Evolutionary conservation across 1,140 invertebrate genomes (phyloP).

Genomic region (Eulimnadia texana): DNA sequence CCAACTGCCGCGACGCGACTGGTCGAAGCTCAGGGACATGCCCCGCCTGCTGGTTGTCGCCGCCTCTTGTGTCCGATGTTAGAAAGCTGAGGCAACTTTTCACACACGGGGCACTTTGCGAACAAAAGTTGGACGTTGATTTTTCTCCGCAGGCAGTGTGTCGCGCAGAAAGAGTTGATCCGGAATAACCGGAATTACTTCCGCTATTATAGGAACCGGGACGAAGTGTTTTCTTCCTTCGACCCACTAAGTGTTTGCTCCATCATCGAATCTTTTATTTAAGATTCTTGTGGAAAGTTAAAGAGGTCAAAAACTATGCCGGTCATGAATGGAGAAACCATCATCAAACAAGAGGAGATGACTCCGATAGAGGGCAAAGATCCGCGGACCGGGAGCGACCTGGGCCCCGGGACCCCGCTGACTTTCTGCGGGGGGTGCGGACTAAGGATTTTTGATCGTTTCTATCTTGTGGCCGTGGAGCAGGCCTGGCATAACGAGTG

Average conservation of each 20-base stretch:
- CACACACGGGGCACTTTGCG: not conserved
- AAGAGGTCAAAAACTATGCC: too few relatives aligned
- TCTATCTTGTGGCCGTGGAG: constrained; percentile 74
- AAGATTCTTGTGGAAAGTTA: too few relatives aligned
- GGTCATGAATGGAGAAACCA: not conserved
- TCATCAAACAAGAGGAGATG: not conserved
- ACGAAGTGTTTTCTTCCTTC: too few relatives aligned
- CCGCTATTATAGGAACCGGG: too few relatives aligned
- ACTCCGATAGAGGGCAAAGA: not conserved
- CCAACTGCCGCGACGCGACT: not conserved
- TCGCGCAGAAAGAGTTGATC: too few relatives aligned
- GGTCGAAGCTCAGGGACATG: not conserved
- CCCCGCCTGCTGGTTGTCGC: not conserved
- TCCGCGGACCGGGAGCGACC: not conserved
- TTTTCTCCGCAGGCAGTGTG: not conserved
- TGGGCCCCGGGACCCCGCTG: constrained; percentile 16
- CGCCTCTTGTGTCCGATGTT: not conserved
- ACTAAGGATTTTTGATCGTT: constrained; percentile 64
- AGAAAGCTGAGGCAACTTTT: not conserved
- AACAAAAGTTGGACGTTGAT: not conserved
- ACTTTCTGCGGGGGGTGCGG: constrained; percentile 70
- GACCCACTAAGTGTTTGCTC: too few relatives aligned
- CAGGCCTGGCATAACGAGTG: constrained; percentile 77
- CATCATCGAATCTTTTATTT: too few relatives aligned
- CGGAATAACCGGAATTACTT: too few relatives aligned